A percentile compares a stretch with the other conserved stretches of the same genome.
These are phyloP conservation scores for Mesembrinibis cayennensis DNA, from an alignment of 2,113 vertebrate genomes.

Conservation along the genomic window DNA sequence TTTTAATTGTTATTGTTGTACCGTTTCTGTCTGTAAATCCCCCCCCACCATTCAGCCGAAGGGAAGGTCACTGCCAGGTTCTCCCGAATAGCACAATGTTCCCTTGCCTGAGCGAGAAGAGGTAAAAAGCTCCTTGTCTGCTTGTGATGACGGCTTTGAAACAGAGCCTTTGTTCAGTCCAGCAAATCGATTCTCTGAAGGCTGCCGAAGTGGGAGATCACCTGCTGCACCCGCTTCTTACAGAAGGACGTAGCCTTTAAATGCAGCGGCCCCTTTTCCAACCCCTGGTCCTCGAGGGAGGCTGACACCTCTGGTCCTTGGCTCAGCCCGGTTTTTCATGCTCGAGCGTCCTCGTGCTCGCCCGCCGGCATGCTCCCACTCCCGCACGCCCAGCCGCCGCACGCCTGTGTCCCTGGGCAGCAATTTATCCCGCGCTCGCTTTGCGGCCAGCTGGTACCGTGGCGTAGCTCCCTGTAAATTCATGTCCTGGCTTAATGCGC, in stretches of 20 bases:
- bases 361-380: accelerated
- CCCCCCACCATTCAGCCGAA: neutral
- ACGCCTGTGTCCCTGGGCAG: neutral
- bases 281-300: neutral
- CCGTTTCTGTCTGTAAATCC: constrained; percentile 27
- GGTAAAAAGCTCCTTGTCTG: neutral
- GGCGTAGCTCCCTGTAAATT: neutral
- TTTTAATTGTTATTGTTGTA: constrained; percentile 16
- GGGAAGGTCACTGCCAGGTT: neutral
- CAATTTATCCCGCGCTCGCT: neutral
- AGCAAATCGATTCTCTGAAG: neutral
- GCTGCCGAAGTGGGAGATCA: neutral
- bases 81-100: neutral
- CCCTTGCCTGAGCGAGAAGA: neutral
- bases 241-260: neutral
- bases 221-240: neutral
- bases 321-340: neutral
- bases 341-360: neutral
- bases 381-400: accelerated
- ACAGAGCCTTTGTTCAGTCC: neutral
- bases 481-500: neutral
- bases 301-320: neutral
- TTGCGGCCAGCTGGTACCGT: neutral
- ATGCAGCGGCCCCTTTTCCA: neutral
- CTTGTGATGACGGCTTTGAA: neutral